Conservation (phyloP, 2,797 vertebrate species). For the Picus viridis region DNA sequence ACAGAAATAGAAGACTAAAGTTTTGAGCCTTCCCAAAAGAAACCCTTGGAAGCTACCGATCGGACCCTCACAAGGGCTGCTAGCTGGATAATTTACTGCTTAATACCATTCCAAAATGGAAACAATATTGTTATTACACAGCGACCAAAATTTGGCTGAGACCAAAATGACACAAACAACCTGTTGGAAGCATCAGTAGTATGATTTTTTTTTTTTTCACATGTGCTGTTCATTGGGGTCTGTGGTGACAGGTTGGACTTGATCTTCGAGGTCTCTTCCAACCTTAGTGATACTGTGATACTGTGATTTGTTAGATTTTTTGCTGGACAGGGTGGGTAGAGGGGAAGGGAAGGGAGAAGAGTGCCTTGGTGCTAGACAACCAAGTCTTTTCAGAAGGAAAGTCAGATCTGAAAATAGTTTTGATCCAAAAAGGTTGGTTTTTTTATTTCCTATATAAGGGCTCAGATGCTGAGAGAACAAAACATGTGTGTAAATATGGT, state of each 20-base stretch:
- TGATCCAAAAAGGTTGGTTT: background rate
- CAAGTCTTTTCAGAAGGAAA: background rate
- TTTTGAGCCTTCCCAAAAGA: background rate
- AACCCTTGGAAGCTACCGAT: background rate
- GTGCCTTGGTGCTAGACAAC: background rate
- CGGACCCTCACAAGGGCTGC: background rate
- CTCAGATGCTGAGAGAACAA: background rate
- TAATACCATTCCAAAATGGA: background rate
- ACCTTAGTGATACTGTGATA: no score
- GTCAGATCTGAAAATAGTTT: background rate
- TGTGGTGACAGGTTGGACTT: no score
- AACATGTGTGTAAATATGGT: fast-evolving
- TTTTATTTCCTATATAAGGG: fast-evolving
- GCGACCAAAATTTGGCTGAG: background rate
- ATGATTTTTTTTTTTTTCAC: background rate
- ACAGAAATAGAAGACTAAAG: background rate
- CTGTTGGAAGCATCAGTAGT: background rate
- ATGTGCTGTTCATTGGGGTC: fast-evolving
- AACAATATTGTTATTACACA: background rate
- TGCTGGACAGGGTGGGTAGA: background rate
- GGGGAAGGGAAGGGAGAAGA: background rate
- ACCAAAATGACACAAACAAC: background rate
- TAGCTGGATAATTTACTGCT: background rate
- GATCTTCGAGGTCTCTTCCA: no score
- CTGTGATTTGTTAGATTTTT: background rate